A percentile compares a stretch with the other conserved stretches of the same genome.
Evolutionary conservation across 2,888 invertebrate species (phyloP).

Genomic region (Argyresthia goedartella): DNA sequence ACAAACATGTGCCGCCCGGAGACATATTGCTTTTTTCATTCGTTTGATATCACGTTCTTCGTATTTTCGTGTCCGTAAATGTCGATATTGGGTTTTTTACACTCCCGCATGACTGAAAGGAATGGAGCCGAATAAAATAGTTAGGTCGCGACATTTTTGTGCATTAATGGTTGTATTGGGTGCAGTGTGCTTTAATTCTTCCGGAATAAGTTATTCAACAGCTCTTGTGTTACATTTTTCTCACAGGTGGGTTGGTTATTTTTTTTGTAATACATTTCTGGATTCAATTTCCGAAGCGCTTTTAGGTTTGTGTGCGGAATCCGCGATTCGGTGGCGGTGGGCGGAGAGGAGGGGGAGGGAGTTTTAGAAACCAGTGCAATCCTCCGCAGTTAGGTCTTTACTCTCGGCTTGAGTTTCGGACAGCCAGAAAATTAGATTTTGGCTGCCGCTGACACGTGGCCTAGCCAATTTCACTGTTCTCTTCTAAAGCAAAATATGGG

Average conservation of each 20-base stretch:
- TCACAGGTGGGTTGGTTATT: not conserved
- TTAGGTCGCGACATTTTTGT: not conserved
- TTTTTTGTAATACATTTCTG: conserved; percentile 24
- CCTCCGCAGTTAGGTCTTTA: conserved; percentile 14
- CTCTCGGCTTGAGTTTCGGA: conserved; percentile 27
- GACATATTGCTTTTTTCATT: conserved; percentile 58
- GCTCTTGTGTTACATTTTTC: not conserved
- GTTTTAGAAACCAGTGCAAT: conserved; percentile 13
- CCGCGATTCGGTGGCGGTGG: conserved; percentile 9
- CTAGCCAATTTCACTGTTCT: not conserved
- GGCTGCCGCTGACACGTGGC: conserved; percentile 37
- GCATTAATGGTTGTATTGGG: not conserved
- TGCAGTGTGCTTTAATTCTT: not conserved
- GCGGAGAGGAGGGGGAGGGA: not conserved
- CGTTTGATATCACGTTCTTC: conserved; percentile 38
- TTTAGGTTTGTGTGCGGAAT: conserved; percentile 45
- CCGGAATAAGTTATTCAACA: not conserved
- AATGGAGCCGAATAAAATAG: conserved; percentile 23
- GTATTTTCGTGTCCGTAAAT: conserved; percentile 41
- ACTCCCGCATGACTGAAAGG: conserved; percentile 13
- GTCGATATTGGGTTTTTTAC: conserved; percentile 40
- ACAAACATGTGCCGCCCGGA: conserved; percentile 42
- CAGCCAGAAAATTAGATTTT: conserved; percentile 55
- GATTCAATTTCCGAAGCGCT: conserved; percentile 54
- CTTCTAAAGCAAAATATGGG: no score